phyloP scores from a whole-genome alignment of 2,888 invertebrate species.

The Mythimna albipuncta region DNA sequence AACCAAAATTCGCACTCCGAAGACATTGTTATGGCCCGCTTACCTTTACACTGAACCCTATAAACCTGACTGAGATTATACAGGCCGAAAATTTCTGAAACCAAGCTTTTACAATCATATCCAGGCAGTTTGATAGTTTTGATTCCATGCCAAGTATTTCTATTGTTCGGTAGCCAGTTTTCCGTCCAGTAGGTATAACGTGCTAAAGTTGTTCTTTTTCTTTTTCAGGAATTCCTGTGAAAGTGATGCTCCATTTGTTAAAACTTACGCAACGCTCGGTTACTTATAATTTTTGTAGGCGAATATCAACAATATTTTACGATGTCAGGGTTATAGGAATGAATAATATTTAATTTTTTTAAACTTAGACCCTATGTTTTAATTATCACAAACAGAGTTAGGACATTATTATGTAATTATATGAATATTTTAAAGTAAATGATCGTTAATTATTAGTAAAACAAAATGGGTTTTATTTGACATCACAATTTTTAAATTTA shows the following conservation, averaged over 20 bases:
- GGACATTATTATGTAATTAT: conserved; percentile 87
- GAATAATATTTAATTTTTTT: conserved; percentile 84
- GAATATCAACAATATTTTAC: conserved; percentile 85
- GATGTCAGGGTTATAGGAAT: conserved; percentile 84
- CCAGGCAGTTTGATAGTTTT: background rate
- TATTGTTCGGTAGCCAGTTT: background rate
- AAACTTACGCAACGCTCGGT: conserved; percentile 98
- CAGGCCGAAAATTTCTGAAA: background rate
- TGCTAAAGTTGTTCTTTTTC: conserved; percentile 62
- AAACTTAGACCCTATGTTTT: conserved; percentile 85
- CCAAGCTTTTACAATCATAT: background rate
- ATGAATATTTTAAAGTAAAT: conserved; percentile 90
- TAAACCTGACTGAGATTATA: background rate
- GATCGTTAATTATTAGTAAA: conserved; percentile 90
- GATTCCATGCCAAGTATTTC: background rate
- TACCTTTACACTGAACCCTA: background rate
- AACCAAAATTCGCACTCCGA: background rate
- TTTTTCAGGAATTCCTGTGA: conserved; percentile 95
- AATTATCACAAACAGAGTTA: conserved; percentile 83
- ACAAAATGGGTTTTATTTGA: conserved; percentile 77
- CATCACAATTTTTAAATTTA: conserved; percentile 17
- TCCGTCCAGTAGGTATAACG: conserved; percentile 19
- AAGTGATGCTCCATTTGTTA: conserved; percentile 97
- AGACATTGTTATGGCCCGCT: background rate
- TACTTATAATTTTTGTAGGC: conserved; percentile 94